Conservation (phyloP, 2,797 vertebrate species). For the Pogoniulus pusillus region DNA sequence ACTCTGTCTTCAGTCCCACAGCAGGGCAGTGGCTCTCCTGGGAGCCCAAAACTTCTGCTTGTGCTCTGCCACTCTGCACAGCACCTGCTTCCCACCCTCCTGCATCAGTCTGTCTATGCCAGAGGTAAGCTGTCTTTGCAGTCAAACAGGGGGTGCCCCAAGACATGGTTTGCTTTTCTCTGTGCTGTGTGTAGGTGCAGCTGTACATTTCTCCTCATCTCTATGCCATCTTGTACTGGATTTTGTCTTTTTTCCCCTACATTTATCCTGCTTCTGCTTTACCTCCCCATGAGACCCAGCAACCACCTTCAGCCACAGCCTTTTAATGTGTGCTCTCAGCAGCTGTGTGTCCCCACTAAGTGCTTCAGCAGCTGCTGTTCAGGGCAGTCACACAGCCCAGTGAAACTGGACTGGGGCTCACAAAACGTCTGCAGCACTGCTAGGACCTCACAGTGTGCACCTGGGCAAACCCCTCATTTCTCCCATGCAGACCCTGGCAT, state of each 20-base stretch:
- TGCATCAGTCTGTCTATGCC: background rate
- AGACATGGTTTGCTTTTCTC: background rate
- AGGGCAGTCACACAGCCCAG: background rate
- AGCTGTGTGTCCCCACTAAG: background rate
- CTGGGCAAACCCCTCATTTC: background rate
- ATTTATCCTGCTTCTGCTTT: background rate
- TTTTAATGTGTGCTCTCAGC: background rate
- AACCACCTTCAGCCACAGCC: background rate
- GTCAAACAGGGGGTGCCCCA: background rate
- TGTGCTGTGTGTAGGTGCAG: background rate
- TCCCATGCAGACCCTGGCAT: accelerated
- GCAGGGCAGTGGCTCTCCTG: background rate
- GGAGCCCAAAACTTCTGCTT: background rate
- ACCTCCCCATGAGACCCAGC: background rate
- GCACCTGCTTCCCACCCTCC: background rate
- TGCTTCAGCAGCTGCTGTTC: background rate
- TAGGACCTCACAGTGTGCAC: accelerated
- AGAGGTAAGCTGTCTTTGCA: background rate
- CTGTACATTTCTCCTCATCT: background rate
- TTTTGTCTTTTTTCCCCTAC: background rate
- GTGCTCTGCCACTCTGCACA: background rate
- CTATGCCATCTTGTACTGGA: background rate
- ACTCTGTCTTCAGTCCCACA: background rate
- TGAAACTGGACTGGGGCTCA: accelerated
- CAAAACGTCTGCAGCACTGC: background rate